Conservation (phyloP, 2,888 invertebrate genomes). For the Brachypterus glaber region DNA sequence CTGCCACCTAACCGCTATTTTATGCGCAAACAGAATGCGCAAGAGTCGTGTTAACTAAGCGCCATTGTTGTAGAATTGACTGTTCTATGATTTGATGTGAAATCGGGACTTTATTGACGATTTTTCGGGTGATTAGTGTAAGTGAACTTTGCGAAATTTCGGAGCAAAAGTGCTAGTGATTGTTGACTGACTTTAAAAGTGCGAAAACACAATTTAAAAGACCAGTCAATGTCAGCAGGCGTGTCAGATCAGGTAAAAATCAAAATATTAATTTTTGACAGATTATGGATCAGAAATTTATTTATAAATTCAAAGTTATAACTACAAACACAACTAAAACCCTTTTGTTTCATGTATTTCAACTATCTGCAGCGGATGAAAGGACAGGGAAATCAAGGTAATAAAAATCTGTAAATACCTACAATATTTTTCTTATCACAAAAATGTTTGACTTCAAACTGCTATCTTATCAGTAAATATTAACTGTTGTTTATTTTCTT, state of each 20-base stretch:
- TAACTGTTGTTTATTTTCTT: too few relatives aligned
- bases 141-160: constrained; percentile 26
- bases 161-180: constrained; percentile 34
- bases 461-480: too few relatives aligned
- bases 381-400: constrained; percentile 78
- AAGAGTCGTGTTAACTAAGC: constrained; percentile 30
- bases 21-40: constrained; percentile 23
- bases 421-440: too few relatives aligned
- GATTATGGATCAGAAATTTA: constrained; percentile 28
- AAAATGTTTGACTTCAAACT: too few relatives aligned
- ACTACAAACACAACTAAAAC: constrained; percentile 31
- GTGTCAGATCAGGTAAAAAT: constrained; percentile 76
- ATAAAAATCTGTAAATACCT: too few relatives aligned
- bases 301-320: constrained; percentile 27
- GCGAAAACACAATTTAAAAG: constrained; percentile 49
- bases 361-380: constrained; percentile 62
- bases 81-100: constrained; percentile 28
- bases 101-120: constrained; percentile 25
- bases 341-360: constrained; percentile 50
- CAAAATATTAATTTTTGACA: constrained; percentile 37
- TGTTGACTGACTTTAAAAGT: constrained; percentile 31
- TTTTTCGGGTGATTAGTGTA: constrained; percentile 26
- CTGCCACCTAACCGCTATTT: constrained; percentile 14
- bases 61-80: constrained; percentile 40
- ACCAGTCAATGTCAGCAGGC: constrained; percentile 83